Base-by-base conservation (phyloP, 2,888 invertebrate species). In the Melanostoma mellinum region DNA sequence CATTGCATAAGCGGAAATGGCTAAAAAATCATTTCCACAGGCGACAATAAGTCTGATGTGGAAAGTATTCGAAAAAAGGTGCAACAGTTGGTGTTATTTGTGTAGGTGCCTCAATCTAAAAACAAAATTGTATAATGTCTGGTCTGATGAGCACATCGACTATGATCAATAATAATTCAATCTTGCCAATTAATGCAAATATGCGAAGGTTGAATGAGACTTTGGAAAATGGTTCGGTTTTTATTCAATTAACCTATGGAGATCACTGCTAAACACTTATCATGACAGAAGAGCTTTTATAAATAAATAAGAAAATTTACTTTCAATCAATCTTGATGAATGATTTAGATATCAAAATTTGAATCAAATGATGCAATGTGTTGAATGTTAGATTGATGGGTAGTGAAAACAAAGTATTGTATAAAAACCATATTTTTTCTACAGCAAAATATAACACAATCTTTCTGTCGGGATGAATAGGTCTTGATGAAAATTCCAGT, bases 221-320 rank as follows among this genome's bases (percentile, higher is more conserved):
- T 35, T 9, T 20, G 9, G 38, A 46, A n/a, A 36, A 30, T 6
- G 8, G 46, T 8, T 6, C 65, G 65, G 72, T 58, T 72, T 78
- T 78, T 65, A 78, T 52, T 78, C 56, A 78, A 78, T 78, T 78
- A 72, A 71, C 71, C 77, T 71, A 2, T 35, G 3, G 46, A 74
- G 53, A 20, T 20, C 42, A 10, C 20, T 55, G 10, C 20, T 52
- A 61, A 46, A 61, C 60, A 46, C 55, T 20, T 20, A 20, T 20
- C 44, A 48, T 76, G 60, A 69, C 46, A 30, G 56, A 33, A 67
- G n/a, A 30, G 4, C 8, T 44, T 44, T 4, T 20, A 32, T 44
- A 20, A 38, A 20, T 20, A 20, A 3, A 42, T 40, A 55, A 52
- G 53, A 52, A 10, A 68, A 75, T 42, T 68, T 67, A 75, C 20